A percentile compares a stretch with the other conserved stretches of the same genome.
Conservation (phyloP, 1,140 invertebrate species). For the Anastrepha ludens region DNA sequence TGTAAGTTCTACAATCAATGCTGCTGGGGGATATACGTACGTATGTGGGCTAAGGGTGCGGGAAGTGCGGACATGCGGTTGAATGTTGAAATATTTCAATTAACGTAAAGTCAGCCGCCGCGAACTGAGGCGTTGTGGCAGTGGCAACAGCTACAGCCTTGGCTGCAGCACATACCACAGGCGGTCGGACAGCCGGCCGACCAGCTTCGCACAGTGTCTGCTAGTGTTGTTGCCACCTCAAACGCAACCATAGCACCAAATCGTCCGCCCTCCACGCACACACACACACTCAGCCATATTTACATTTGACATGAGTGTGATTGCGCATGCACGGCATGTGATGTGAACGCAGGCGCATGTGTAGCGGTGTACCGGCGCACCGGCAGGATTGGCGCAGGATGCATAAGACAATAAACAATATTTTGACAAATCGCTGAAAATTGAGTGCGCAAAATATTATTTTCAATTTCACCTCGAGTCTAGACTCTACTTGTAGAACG, state of each 20-base stretch:
- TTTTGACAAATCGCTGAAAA: slow-evolving; percentile 74
- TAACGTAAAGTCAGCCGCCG: slow-evolving; percentile 64
- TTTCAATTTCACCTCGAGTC: slow-evolving; percentile 72
- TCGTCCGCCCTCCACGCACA: background rate
- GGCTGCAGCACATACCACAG: background rate
- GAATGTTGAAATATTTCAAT: slow-evolving; percentile 73
- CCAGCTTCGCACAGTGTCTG: background rate
- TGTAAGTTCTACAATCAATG: slow-evolving; percentile 8
- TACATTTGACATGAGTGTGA: background rate
- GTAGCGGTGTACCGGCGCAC: slow-evolving; percentile 55
- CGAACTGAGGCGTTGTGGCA: slow-evolving; percentile 43
- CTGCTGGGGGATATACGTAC: background rate
- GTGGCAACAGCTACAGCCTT: background rate
- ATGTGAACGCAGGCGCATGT: slow-evolving; percentile 55
- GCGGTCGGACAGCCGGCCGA: slow-evolving; percentile 13
- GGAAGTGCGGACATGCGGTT: background rate
- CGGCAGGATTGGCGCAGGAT: background rate
- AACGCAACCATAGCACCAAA: background rate
- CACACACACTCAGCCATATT: too few relatives aligned
- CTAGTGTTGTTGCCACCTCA: background rate
- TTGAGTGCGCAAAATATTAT: slow-evolving; percentile 75
- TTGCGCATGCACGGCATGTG: slow-evolving; percentile 42
- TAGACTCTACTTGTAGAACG: background rate
- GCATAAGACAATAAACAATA: slow-evolving; percentile 71
- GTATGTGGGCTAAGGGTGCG: background rate